Conservation (phyloP, 2,888 invertebrate genomes). For the Acleris emargana region DNA sequence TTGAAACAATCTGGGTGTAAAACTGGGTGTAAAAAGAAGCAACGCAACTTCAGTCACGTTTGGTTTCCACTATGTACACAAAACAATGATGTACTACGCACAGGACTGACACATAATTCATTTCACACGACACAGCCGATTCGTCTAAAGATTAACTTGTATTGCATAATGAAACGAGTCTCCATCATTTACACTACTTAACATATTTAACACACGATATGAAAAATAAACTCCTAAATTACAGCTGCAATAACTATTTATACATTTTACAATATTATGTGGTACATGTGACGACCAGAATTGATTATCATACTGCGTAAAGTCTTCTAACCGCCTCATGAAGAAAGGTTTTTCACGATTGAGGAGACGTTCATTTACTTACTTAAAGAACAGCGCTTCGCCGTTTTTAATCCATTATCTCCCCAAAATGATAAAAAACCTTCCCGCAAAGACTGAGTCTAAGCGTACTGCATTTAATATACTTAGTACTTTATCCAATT, state of each 20-base stretch:
- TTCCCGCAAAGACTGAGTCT: slow-evolving; percentile 46
- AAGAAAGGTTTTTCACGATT: slow-evolving; percentile 13
- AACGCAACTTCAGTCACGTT: slow-evolving; percentile 35
- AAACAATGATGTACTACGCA: slow-evolving; percentile 63
- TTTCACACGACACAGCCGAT: slow-evolving; percentile 82
- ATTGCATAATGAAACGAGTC: slow-evolving; percentile 77
- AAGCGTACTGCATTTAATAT: slow-evolving; percentile 73
- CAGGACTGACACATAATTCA: slow-evolving; percentile 73
- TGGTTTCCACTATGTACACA: slow-evolving; percentile 66
- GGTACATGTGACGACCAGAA: slow-evolving; percentile 65
- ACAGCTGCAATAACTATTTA: slow-evolving; percentile 84
- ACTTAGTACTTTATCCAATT: slow-evolving; percentile 58
- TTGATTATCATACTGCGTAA: slow-evolving; percentile 64
- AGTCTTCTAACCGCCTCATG: slow-evolving; percentile 19
- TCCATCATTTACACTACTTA: slow-evolving; percentile 81
- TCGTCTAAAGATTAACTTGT: slow-evolving; percentile 73
- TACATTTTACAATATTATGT: slow-evolving; percentile 79
- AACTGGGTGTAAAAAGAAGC: slow-evolving; percentile 31
- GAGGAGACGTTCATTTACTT: slow-evolving; percentile 4
- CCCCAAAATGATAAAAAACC: slow-evolving; percentile 20
- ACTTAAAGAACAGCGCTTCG: slow-evolving; percentile 13
- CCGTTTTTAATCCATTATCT: slow-evolving; percentile 19
- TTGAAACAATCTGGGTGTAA: slow-evolving; percentile 1
- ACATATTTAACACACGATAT: slow-evolving; percentile 82
- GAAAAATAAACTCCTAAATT: slow-evolving; percentile 83